Conservation (phyloP, 2,797 vertebrate species). For the Microctenopoma steveboyesi region DNA sequence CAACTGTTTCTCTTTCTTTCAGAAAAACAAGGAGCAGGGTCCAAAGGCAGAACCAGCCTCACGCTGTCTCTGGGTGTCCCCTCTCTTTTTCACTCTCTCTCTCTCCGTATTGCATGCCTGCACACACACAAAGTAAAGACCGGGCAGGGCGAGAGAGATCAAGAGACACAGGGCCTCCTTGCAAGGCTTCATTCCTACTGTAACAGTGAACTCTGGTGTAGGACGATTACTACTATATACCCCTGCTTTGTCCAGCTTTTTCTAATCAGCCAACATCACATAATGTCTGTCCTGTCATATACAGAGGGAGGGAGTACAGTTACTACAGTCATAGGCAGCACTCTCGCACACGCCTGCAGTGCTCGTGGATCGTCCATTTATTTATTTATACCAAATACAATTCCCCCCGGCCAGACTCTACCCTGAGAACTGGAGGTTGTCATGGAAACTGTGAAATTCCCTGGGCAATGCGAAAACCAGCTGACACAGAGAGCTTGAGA, state of each 20-base stretch:
- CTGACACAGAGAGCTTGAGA: conserved; percentile 58
- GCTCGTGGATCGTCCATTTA: conserved; percentile 52
- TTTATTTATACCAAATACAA: conserved; percentile 70
- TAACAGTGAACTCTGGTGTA: conserved; percentile 52
- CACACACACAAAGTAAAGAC: conserved; percentile 32
- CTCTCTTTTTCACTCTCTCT: conserved; percentile 8
- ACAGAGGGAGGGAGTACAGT: conserved; percentile 25
- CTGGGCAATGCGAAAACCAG: conserved; percentile 68
- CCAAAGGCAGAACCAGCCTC: conserved; percentile 65
- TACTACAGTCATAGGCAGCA: conserved; percentile 6
- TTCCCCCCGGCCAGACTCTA: conserved; percentile 60
- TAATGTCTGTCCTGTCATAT: conserved; percentile 41
- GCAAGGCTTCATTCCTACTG: conserved; percentile 17
- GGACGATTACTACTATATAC: conserved; percentile 2
- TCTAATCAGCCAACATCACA: conserved; percentile 59
- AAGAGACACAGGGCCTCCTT: conserved; percentile 32
- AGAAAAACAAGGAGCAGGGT: conserved; percentile 69
- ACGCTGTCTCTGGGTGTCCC: conserved; percentile 50
- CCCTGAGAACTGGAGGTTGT: conserved; percentile 76
- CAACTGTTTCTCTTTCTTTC: conserved; percentile 47
- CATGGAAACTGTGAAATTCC: conserved; percentile 80
- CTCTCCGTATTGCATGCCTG: conserved; percentile 43
- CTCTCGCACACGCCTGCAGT: conserved; percentile 3
- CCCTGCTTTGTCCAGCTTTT: conserved; percentile 48
- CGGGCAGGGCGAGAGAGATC: conserved; percentile 11